phyloP scores from a whole-genome alignment of 2,888 invertebrate species.

The Lycaena phlaeas region DNA sequence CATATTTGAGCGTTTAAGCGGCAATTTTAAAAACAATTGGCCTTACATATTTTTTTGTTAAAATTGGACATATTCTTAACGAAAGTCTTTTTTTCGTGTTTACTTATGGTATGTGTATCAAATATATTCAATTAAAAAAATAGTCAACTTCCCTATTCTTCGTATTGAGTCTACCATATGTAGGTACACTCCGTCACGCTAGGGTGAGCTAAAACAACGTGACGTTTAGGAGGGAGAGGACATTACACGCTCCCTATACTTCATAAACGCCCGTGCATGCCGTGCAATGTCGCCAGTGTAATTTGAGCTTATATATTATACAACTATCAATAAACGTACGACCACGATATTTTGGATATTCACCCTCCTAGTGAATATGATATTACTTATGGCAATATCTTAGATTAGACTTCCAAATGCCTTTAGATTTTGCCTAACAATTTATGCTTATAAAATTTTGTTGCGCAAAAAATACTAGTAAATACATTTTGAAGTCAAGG shows the following conservation, averaged over 20 bases:
- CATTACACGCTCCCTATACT: constrained; percentile 3
- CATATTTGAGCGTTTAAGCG: too few relatives aligned
- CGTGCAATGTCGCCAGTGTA: constrained; percentile 1
- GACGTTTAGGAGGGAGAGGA: too few relatives aligned
- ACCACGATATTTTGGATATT: constrained; percentile 11
- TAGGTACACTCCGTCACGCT: not conserved
- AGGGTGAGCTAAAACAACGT: not conserved
- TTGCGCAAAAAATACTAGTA: too few relatives aligned
- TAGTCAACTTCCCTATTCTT: too few relatives aligned
- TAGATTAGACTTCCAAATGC: constrained; percentile 17
- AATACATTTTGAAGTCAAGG: too few relatives aligned
- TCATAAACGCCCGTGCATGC: constrained; percentile 5
- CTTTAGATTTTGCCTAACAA: constrained; percentile 12
- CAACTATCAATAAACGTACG: not conserved
- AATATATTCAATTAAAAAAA: too few relatives aligned
- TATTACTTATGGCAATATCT: constrained; percentile 19
- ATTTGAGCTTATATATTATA: not conserved
- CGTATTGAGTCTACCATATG: constrained; percentile 2
- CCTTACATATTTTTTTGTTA: too few relatives aligned
- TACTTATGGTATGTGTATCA: too few relatives aligned
- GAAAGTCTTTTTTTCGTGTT: too few relatives aligned
- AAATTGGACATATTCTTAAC: too few relatives aligned
- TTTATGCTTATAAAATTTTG: constrained; percentile 18
- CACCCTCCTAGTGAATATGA: constrained; percentile 17
- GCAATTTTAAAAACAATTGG: too few relatives aligned